Percentiles rank a stretch among this genome's conserved stretches.
Conservation (phyloP, 2,797 vertebrate species). For the Myotis myotis region DNA sequence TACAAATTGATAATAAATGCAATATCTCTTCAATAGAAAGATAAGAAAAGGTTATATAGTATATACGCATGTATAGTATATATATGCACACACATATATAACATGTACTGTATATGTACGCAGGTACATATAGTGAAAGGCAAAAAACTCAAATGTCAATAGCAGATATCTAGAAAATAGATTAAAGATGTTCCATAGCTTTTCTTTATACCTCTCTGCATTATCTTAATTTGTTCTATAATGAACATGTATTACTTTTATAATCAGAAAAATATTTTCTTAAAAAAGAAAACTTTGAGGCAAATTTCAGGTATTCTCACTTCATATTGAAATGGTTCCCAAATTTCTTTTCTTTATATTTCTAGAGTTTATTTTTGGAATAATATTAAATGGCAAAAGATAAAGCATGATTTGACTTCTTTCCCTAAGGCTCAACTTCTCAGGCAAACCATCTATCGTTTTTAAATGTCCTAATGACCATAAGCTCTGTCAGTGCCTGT, state of each 20-base stretch:
- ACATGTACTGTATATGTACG: neutral
- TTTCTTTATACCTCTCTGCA: neutral
- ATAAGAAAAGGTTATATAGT: neutral
- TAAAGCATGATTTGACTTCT: neutral
- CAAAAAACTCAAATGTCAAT: neutral
- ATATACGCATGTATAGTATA: neutral
- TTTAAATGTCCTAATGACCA: slow-evolving; percentile 1
- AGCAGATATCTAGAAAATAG: neutral
- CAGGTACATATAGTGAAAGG: neutral
- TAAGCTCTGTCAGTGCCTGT: neutral
- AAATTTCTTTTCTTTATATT: neutral
- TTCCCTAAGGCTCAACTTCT: neutral
- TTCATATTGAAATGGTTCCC: neutral
- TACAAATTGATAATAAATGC: slow-evolving; percentile 10
- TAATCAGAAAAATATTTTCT: slow-evolving; percentile 16
- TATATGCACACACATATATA: neutral
- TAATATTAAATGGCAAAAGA: slow-evolving; percentile 19
- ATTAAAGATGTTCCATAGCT: neutral
- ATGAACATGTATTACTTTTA: neutral
- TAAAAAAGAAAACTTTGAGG: neutral
- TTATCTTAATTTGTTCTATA: slow-evolving; percentile 43
- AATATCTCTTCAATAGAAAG: slow-evolving; percentile 6
- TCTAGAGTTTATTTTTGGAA: neutral
- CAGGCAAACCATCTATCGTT: neutral
- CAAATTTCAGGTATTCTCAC: slow-evolving; percentile 13